Conservation (phyloP, 2,888 invertebrate species). For the Drosophila buzzatii region DNA sequence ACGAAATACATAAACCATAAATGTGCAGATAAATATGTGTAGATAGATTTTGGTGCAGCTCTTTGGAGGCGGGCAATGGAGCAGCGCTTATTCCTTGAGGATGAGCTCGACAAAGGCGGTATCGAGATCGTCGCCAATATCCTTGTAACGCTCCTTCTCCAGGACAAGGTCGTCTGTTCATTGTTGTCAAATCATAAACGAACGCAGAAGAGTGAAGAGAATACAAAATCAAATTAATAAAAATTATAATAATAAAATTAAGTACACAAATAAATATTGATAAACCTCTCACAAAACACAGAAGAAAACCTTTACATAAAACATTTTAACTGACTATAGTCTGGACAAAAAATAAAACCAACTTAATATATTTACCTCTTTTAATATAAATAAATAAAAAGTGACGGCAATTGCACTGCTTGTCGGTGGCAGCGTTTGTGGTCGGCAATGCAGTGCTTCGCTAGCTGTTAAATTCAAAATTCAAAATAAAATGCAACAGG, state of each 20-base stretch:
- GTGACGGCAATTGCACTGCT: slow-evolving; percentile 40
- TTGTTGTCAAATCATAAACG: slow-evolving; percentile 52
- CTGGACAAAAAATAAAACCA: slow-evolving; percentile 8
- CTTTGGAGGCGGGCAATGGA: slow-evolving; percentile 50
- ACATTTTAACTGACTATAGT: slow-evolving; percentile 9
- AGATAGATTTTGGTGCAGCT: slow-evolving; percentile 50
- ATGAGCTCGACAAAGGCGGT: slow-evolving; percentile 98
- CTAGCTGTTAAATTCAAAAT: slow-evolving; percentile 63
- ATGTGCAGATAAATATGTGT: slow-evolving; percentile 42
- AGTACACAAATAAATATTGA: slow-evolving; percentile 36
- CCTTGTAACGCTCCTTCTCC: slow-evolving; percentile 99
- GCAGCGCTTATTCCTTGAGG: slow-evolving; percentile 88
- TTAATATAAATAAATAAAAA: slow-evolving; percentile 37
- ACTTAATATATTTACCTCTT: slow-evolving; percentile 43
- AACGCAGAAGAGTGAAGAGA: slow-evolving; percentile 40
- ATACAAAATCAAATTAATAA: slow-evolving; percentile 59
- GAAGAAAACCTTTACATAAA: slow-evolving; percentile 15
- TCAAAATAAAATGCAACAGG: slow-evolving; percentile 47
- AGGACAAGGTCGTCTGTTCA: slow-evolving; percentile 94
- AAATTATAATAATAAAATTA: slow-evolving; percentile 40
- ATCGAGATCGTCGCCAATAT: slow-evolving; percentile 99
- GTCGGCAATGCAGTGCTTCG: slow-evolving; percentile 44
- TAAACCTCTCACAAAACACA: slow-evolving; percentile 47
- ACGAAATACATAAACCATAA: slow-evolving; percentile 49
- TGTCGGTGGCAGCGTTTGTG: slow-evolving; percentile 25